These are phyloP conservation scores for Vanacampus margaritifer DNA, from an alignment of 2,113 vertebrate species.

Conservation along the genomic window DNA sequence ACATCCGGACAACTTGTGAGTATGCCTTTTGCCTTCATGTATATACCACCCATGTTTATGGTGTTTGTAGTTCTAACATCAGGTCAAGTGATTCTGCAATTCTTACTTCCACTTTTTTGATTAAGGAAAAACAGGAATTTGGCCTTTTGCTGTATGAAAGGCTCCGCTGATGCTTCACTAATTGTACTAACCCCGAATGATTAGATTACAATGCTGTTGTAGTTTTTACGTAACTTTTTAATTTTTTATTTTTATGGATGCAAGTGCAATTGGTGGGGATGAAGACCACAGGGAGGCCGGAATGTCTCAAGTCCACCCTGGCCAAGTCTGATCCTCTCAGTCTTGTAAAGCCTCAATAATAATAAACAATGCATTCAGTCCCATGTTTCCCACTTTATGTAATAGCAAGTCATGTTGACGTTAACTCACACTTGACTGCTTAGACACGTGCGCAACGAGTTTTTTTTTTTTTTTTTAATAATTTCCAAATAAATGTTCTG, in stretches of 20 bases:
- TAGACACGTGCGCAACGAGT: neutral
- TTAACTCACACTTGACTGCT: neutral
- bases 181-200: no score
- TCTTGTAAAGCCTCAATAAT: conserved; percentile 4
- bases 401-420: conserved; percentile 29
- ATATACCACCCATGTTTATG: neutral
- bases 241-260: neutral
- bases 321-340: neutral
- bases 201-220: no score
- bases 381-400: conserved; percentile 45
- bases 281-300: conserved; percentile 3
- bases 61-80: no score
- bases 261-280: neutral
- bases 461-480: neutral
- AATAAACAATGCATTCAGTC: conserved; percentile 32
- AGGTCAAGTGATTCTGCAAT: no score
- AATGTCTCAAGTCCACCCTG: conserved; percentile 1
- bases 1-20: conserved; percentile 53
- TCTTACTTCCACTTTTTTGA: no score
- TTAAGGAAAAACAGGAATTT: no score
- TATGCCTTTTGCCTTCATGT: conserved; percentile 22
- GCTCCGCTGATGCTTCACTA: no score
- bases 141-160: no score
- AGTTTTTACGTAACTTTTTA: no score
- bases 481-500: neutral